A percentile compares a stretch with the other conserved stretches of the same genome.
Conservation (phyloP, 2,113 vertebrate species). For the Donacobius atricapilla region DNA sequence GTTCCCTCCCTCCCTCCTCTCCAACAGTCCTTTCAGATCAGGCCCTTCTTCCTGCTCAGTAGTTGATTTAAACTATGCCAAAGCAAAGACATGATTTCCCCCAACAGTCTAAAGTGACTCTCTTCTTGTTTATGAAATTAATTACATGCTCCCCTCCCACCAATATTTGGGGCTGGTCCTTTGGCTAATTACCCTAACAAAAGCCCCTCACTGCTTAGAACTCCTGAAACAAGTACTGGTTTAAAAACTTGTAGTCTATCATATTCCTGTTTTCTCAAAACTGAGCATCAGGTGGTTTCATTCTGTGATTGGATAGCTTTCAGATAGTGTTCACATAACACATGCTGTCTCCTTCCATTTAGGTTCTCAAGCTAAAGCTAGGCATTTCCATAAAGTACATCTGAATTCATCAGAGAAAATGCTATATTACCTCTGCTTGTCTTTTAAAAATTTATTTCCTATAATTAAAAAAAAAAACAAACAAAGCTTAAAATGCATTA, state of each 20-base stretch:
- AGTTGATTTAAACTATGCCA: background rate
- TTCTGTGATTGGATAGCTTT: background rate
- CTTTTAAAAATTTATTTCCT: background rate
- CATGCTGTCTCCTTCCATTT: background rate
- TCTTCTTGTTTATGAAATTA: background rate
- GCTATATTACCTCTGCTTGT: background rate
- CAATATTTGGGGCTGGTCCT: background rate
- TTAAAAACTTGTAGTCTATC: background rate
- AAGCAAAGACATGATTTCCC: background rate
- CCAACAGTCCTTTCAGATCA: background rate
- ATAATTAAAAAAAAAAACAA: background rate
- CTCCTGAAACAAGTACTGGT: background rate
- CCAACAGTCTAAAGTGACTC: background rate
- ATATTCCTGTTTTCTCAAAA: background rate
- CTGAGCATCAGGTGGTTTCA: background rate
- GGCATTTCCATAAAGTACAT: background rate
- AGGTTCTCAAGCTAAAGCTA: background rate
- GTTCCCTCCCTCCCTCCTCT: background rate
- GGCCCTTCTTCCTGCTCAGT: background rate
- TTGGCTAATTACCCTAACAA: background rate
- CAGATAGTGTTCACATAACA: background rate
- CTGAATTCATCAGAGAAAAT: background rate
- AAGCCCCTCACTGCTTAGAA: background rate
- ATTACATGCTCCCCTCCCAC: background rate
- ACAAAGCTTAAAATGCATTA: background rate